A percentile compares a stretch with the other conserved stretches of the same genome.
Conservation (phyloP, 2,113 vertebrate genomes). For the Otocyon megalotis region DNA sequence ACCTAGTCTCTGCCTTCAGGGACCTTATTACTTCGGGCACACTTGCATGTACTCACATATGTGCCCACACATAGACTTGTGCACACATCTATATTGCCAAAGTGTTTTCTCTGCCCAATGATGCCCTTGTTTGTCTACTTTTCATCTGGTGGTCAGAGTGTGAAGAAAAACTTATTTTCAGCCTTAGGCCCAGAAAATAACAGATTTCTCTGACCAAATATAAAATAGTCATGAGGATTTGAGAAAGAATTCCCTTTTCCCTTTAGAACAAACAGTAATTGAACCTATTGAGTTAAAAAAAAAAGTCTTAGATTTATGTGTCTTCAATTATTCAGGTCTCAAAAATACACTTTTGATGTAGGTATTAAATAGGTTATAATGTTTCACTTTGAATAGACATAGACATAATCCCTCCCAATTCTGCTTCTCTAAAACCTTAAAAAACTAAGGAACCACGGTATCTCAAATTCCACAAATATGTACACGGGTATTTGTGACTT, state of each 20-base stretch:
- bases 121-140: not conserved
- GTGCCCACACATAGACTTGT: not conserved
- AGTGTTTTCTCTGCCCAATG: not conserved
- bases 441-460: not conserved
- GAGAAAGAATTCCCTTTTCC: not conserved
- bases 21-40: not conserved
- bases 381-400: not conserved
- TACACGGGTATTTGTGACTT: not conserved
- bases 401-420: not conserved
- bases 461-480: not conserved
- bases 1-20: not conserved
- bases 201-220: not conserved
- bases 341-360: conserved; percentile 3
- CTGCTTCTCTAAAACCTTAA: not conserved
- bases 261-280: not conserved
- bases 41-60: not conserved
- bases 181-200: not conserved
- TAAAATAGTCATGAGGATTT: not conserved
- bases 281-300: not conserved
- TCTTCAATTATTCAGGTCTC: conserved; percentile 9
- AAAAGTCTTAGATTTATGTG: not conserved
- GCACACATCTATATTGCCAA: not conserved
- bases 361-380: not conserved
- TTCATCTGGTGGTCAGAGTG: not conserved
- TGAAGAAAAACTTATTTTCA: not conserved